These are phyloP conservation scores for Siniperca chuatsi DNA, from an alignment of 2,113 vertebrate species.

Conservation along the genomic window DNA sequence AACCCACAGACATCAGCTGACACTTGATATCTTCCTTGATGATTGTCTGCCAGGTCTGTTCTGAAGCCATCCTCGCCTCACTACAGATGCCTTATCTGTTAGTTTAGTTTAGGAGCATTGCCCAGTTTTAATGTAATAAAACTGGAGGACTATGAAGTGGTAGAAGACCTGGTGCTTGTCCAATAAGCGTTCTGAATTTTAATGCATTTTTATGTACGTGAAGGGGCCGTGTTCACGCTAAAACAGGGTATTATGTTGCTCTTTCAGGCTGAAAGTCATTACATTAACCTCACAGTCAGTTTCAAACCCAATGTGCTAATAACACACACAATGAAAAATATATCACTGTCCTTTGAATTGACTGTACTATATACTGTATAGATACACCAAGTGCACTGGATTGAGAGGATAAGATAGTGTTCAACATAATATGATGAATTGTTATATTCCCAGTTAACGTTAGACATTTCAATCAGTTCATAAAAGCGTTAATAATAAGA, in stretches of 20 bases:
- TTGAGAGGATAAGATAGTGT: too few species aligned
- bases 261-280: too few species aligned
- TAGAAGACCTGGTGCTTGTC: neutral
- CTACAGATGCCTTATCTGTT: neutral
- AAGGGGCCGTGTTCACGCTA: neutral
- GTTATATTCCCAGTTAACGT: neutral
- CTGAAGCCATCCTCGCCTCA: neutral
- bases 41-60: neutral
- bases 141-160: neutral
- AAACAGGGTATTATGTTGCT: neutral
- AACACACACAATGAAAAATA: neutral
- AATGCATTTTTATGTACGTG: neutral
- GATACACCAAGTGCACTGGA: neutral
- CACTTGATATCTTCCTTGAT: neutral
- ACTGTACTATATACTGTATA: neutral
- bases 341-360: neutral
- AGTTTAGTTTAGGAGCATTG: neutral
- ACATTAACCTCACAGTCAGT: neutral
- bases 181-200: neutral
- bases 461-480: too few species aligned
- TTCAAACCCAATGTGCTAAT: neutral
- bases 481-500: too few species aligned
- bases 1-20: neutral
- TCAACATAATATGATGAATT: neutral
- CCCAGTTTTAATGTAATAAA: neutral